Conservation (phyloP, 2,113 vertebrate genomes). For the Sturnus vulgaris region DNA sequence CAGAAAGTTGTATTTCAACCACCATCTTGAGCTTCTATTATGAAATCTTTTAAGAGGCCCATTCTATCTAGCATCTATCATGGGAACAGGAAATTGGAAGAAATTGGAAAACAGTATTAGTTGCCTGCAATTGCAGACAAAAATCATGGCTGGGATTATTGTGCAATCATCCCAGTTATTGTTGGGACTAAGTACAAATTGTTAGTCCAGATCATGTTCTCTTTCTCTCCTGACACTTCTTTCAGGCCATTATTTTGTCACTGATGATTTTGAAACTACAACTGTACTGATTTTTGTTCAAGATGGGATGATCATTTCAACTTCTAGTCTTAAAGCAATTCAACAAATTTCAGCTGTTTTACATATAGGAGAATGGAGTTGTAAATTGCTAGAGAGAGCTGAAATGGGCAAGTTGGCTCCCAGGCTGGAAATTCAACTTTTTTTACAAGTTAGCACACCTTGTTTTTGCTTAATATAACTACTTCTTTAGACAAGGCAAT, state of each 20-base stretch:
- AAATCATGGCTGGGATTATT: neutral
- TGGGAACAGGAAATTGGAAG: neutral
- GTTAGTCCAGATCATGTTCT: neutral
- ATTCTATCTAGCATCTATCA: neutral
- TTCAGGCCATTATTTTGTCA: neutral
- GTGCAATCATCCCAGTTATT: neutral
- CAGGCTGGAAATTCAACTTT: neutral
- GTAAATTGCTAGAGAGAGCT: neutral
- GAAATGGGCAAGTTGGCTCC: neutral
- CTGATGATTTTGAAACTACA: neutral
- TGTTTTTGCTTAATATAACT: neutral
- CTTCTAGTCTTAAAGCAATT: neutral
- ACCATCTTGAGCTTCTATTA: neutral
- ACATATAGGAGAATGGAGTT: accelerated
- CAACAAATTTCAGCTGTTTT: neutral
- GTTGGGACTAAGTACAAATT: neutral
- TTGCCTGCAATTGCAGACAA: neutral
- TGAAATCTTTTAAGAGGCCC: neutral
- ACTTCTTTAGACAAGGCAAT: neutral
- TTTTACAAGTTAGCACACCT: neutral
- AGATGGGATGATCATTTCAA: neutral
- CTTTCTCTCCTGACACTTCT: neutral
- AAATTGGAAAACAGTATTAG: neutral
- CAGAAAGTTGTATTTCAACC: neutral
- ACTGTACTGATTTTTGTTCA: neutral